These are phyloP conservation scores for Drosophila bifasciata DNA, from an alignment of 1,140 invertebrate species.

Conservation along the genomic window DNA sequence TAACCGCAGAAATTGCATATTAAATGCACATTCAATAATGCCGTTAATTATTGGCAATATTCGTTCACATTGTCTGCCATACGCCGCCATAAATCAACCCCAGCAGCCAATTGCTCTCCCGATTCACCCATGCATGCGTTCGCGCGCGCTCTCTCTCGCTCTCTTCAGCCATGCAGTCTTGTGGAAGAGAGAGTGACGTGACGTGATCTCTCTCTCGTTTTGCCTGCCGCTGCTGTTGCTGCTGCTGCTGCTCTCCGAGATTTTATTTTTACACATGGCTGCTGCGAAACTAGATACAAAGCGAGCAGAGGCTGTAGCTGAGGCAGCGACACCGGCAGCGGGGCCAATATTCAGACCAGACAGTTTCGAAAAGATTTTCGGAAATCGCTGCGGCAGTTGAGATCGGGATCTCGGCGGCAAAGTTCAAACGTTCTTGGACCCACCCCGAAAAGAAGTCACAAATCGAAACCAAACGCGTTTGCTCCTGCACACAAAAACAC, in stretches of 20 bases:
- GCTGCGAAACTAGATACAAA: constrained; percentile 78
- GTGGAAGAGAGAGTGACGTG: background rate
- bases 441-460: constrained; percentile 29
- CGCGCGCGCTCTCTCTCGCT: background rate
- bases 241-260: constrained; percentile 45
- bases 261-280: constrained; percentile 81
- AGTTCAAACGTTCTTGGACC: constrained; percentile 60
- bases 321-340: constrained; percentile 25
- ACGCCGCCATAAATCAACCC: constrained; percentile 22
- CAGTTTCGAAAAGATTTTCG: constrained; percentile 72
- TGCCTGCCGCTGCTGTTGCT: background rate
- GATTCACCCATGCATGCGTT: too few species aligned
- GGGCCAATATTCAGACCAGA: constrained; percentile 37
- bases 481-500: background rate
- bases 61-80: constrained; percentile 67
- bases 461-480: constrained; percentile 14
- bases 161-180: too few species aligned
- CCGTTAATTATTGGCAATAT: constrained; percentile 62
- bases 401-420: constrained; percentile 75
- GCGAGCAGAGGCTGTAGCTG: constrained; percentile 27
- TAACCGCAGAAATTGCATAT: constrained; percentile 43
- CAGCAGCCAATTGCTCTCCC: background rate
- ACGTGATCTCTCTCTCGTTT: constrained; percentile 11
- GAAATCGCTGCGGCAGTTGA: constrained; percentile 73
- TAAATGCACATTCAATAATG: constrained; percentile 62